Base-by-base conservation (phyloP, 2,888 invertebrate genomes). In the Crepidodera aurea region DNA sequence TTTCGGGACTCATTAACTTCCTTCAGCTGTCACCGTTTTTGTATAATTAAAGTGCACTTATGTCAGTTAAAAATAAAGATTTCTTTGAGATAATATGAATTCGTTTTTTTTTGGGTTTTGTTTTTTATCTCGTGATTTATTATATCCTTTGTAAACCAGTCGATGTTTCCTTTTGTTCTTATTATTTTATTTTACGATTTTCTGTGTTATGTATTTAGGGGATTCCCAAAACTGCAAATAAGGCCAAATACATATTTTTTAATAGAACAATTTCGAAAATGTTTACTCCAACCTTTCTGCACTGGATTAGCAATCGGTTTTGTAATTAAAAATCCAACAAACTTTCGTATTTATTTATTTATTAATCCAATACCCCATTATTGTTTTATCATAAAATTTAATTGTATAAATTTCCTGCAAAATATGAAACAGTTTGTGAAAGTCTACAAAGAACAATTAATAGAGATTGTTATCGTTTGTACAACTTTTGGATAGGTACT, bases 21-120 rank as follows among this genome's bases (percentile, higher is more conserved):
- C 44, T 51, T 53, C 22, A 59, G 40, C 60, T 64, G 65, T 59
- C 61, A 62, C 44, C 51, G 44, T 62, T 60, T 66, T 66, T 64
- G 67, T 66, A 59, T 64, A 69, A 66, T 67, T 62, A 60, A 63
- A 56, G 65, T 61, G 62, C 55, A 51, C 51, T 65, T 57, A 51
- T 55, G 57, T 46, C 53, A 62, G 64, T 60, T 55, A 48, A 57
- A 56, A 67, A 65, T 60, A 51, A 63, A 56, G 16, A 48, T 51
- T 44, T 58, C 51, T 54, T 64, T 60, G 54, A 55, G 51, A 61
- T 54, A 50, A 51, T 37, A 22, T 13, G 32, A 51, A 34, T 16
- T 29, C 18, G 42, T 22, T 25, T 16, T 40, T 22, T 27, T 25
- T 22, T 13, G 12, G 12, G 15, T 53, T 37, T 13, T 5, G 18